phyloP scores from a whole-genome alignment of 30 jellyfish, hydroid and myxozoan species.

The Rhopilema esculentum region DNA sequence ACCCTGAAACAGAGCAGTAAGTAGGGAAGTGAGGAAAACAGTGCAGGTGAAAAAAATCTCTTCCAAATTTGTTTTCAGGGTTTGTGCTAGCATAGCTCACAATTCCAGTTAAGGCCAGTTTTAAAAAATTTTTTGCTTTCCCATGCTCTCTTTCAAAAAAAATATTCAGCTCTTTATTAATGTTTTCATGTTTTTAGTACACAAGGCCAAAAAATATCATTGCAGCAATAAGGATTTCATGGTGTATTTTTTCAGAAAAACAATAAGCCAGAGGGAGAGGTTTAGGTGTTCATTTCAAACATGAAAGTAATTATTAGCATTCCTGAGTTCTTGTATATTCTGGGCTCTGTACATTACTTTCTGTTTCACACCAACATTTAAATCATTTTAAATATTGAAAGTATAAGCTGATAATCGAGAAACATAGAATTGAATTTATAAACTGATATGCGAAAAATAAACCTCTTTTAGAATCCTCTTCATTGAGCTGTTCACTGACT shows the following conservation, averaged over 20 bases:
- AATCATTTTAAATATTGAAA: background rate
- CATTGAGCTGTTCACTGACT: background rate
- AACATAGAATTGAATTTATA: background rate
- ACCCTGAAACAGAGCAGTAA: background rate
- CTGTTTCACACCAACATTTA: background rate
- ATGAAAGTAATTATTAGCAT: background rate
- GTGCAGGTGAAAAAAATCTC: background rate
- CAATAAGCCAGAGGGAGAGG: background rate
- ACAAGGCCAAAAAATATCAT: background rate
- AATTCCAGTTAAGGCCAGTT: background rate
- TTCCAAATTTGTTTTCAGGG: background rate
- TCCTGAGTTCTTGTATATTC: background rate
- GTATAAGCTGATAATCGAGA: background rate
- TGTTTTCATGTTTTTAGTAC: background rate
- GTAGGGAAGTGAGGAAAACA: background rate
- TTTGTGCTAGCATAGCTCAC: background rate
- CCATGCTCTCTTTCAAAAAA: background rate
- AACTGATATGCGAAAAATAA: background rate
- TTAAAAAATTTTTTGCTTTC: background rate
- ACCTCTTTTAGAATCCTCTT: background rate
- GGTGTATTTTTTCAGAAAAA: background rate
- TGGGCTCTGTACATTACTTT: background rate
- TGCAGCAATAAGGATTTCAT: background rate
- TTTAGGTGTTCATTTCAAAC: background rate
- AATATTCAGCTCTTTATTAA: background rate